These are phyloP conservation scores for Sipha maydis DNA, from an alignment of 2,888 invertebrate genomes.

Conservation along the genomic window DNA sequence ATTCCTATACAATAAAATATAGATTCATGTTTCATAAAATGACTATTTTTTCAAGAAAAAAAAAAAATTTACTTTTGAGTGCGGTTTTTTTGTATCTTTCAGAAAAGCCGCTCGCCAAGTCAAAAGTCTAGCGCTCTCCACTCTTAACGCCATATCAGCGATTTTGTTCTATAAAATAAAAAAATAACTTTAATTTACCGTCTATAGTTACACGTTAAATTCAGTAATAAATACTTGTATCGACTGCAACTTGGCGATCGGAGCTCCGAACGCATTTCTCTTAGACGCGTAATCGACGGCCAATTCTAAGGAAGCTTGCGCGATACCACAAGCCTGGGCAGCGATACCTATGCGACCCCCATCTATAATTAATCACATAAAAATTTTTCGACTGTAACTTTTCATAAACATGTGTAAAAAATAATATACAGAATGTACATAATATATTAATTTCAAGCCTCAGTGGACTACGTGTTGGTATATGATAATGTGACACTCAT, in stretches of 20 bases:
- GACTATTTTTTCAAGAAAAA: background rate
- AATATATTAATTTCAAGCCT: no score
- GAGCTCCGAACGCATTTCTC: constrained; percentile 86
- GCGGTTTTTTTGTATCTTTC: constrained; percentile 84
- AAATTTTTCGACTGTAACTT: background rate
- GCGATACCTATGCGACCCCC: constrained; percentile 94
- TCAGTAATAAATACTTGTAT: constrained; percentile 72
- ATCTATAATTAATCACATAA: constrained; percentile 71
- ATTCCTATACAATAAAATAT: background rate
- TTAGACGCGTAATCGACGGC: constrained; percentile 92
- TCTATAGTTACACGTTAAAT: background rate
- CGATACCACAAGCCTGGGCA: constrained; percentile 92
- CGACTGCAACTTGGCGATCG: constrained; percentile 86
- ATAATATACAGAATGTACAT: no score
- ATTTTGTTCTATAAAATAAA: constrained; percentile 76
- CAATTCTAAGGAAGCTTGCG: constrained; percentile 90
- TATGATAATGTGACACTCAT: no score
- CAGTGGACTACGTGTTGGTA: no score
- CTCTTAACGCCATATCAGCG: constrained; percentile 86
- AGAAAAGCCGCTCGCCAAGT: constrained; percentile 93
- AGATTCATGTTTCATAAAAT: background rate
- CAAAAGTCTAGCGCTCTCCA: constrained; percentile 87
- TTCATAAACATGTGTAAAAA: no score
- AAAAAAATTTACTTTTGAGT: constrained; percentile 75
- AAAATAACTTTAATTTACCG: background rate